Conservation (phyloP, 2,797 vertebrate genomes). For the Falco concolor region DNA sequence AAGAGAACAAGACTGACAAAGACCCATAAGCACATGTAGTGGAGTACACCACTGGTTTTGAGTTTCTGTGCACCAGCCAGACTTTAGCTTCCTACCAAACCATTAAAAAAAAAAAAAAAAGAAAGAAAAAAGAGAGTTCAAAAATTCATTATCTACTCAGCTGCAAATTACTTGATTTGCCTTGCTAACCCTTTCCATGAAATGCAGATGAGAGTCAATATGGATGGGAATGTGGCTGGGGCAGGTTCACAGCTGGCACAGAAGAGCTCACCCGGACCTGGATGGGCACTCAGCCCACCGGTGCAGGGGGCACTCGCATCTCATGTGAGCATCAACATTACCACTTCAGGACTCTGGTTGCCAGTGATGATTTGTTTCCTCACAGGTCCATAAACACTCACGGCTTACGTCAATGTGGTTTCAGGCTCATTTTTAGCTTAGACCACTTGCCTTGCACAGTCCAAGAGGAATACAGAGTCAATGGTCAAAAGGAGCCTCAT, state of each 20-base stretch:
- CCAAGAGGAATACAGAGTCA: constrained; percentile 6
- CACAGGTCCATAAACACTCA: neutral
- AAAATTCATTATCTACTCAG: neutral
- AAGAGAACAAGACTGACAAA: neutral
- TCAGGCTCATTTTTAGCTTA: neutral
- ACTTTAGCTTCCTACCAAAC: neutral
- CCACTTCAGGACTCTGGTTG: neutral
- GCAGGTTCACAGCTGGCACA: neutral
- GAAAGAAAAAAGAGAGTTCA: neutral
- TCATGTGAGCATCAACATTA: neutral
- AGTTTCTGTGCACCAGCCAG: neutral
- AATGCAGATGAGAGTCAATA: neutral
- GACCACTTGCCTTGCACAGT: neutral
- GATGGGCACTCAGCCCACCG: neutral
- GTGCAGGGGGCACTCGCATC: accelerated
- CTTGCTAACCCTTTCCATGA: neutral
- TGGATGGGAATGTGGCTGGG: neutral
- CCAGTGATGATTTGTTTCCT: neutral
- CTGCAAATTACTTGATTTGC: neutral
- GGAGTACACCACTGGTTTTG: neutral
- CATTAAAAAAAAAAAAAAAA: neutral
- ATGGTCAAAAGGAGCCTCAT: neutral
- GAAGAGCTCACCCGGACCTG: neutral
- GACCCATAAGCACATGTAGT: neutral
- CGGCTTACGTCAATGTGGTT: constrained; percentile 32